phyloP scores from a whole-genome alignment of 2,888 invertebrate species.

The Lysandra coridon region DNA sequence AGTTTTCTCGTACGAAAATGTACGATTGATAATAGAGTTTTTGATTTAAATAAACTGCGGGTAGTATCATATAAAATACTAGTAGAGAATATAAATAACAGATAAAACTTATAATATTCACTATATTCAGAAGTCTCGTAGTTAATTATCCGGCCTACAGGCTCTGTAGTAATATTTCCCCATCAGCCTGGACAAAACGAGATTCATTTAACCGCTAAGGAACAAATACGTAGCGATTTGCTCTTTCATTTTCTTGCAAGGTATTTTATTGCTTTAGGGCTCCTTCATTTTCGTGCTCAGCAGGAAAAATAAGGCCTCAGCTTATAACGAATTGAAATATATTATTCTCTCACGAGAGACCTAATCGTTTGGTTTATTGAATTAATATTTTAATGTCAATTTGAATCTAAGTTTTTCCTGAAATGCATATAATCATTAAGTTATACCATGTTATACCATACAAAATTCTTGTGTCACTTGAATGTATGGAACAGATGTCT shows the following conservation, averaged over 20 bases:
- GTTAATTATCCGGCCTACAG: not conserved
- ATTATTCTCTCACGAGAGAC: constrained; percentile 54
- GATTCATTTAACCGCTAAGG: constrained; percentile 70
- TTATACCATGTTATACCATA: too few relatives aligned
- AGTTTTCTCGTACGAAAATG: too few relatives aligned
- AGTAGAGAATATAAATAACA: too few relatives aligned
- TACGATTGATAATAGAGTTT: too few relatives aligned
- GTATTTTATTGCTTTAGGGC: constrained; percentile 79
- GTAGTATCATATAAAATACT: too few relatives aligned
- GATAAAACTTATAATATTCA: not conserved
- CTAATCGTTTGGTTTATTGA: constrained; percentile 53
- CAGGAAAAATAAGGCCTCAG: constrained; percentile 74
- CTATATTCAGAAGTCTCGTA: not conserved
- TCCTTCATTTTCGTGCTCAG: constrained; percentile 76
- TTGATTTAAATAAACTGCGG: too few relatives aligned
- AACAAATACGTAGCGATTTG: constrained; percentile 79
- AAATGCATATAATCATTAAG: not conserved
- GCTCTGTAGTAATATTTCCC: not conserved
- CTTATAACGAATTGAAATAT: constrained; percentile 67
- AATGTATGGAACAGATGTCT: too few relatives aligned
- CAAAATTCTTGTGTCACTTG: too few relatives aligned
- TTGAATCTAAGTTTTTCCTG: not conserved
- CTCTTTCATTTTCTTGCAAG: constrained; percentile 79
- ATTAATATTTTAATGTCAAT: not conserved
- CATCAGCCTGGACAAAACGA: constrained; percentile 58